A percentile compares a stretch with the other conserved stretches of the same genome.
phyloP scores from a whole-genome alignment of 2,888 invertebrate species.

The Drosophila falleni region DNA sequence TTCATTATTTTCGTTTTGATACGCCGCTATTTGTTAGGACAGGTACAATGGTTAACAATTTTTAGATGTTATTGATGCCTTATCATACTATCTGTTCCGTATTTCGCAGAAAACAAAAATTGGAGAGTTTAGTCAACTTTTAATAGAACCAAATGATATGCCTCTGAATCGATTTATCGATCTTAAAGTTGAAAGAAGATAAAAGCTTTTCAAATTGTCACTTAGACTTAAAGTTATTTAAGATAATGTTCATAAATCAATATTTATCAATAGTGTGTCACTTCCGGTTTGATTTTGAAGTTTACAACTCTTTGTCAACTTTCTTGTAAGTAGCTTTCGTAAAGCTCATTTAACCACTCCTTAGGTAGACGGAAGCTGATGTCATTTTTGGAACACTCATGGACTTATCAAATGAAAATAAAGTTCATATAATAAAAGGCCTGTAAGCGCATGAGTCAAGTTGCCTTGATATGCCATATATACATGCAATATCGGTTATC shows the following conservation, averaged over 20 bases:
- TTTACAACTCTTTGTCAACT: slow-evolving; percentile 24
- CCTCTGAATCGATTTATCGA: neutral
- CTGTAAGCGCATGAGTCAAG: slow-evolving; percentile 63
- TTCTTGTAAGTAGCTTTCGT: slow-evolving; percentile 19
- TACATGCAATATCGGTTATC: slow-evolving; percentile 62
- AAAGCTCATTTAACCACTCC: slow-evolving; percentile 14
- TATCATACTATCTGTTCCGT: neutral
- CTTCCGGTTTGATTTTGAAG: slow-evolving; percentile 31
- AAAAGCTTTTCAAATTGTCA: neutral
- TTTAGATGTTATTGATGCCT: neutral
- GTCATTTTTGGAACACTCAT: slow-evolving; percentile 51
- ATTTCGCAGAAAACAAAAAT: neutral
- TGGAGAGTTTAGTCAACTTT: neutral
- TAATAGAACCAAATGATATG: neutral
- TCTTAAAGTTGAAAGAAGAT: neutral
- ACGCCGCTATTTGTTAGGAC: slow-evolving; percentile 24
- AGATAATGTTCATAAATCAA: neutral
- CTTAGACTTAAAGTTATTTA: neutral
- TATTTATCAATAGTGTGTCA: slow-evolving; percentile 36
- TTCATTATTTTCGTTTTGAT: slow-evolving; percentile 37
- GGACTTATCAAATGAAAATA: slow-evolving; percentile 49
- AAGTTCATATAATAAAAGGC: slow-evolving; percentile 32
- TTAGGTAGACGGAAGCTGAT: slow-evolving; percentile 43
- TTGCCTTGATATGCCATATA: slow-evolving; percentile 25
- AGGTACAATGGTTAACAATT: neutral